A percentile compares a stretch with the other conserved stretches of the same genome.
Conservation (phyloP, 2,888 invertebrate species). For the Diloba caeruleocephala region DNA sequence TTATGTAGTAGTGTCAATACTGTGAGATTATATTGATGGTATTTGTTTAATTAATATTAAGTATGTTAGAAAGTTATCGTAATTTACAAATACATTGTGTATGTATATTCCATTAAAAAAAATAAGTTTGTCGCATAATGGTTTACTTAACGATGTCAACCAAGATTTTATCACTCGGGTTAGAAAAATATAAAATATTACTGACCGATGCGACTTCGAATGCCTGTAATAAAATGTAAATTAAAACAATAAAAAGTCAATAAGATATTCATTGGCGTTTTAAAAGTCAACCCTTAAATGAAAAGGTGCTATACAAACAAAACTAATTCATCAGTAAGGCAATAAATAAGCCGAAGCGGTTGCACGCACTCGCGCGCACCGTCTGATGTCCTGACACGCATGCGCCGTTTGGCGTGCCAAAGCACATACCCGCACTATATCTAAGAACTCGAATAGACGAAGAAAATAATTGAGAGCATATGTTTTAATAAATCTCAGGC, state of each 20-base stretch:
- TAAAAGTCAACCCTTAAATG: conserved; percentile 73
- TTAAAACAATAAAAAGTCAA: conserved; percentile 65
- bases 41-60: no score
- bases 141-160: conserved; percentile 7
- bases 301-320: conserved; percentile 75
- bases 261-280: conserved; percentile 80
- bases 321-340: conserved; percentile 76
- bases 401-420: conserved; percentile 81
- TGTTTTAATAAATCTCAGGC: conserved; percentile 47
- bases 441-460: conserved; percentile 60
- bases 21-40: neutral
- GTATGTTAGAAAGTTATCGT: no score
- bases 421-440: conserved; percentile 70
- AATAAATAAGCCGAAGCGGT: conserved; percentile 81
- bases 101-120: neutral
- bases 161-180: conserved; percentile 19
- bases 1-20: conserved; percentile 37
- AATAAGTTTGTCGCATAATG: neutral
- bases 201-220: conserved; percentile 27
- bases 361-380: conserved; percentile 85
- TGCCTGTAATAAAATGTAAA: conserved; percentile 64
- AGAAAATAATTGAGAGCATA: conserved; percentile 53
- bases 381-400: conserved; percentile 79
- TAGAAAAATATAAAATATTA: conserved; percentile 43
- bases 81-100: no score